Evolutionary conservation across 2,888 invertebrate genomes (phyloP).

Genomic region (Clanis bilineata): DNA sequence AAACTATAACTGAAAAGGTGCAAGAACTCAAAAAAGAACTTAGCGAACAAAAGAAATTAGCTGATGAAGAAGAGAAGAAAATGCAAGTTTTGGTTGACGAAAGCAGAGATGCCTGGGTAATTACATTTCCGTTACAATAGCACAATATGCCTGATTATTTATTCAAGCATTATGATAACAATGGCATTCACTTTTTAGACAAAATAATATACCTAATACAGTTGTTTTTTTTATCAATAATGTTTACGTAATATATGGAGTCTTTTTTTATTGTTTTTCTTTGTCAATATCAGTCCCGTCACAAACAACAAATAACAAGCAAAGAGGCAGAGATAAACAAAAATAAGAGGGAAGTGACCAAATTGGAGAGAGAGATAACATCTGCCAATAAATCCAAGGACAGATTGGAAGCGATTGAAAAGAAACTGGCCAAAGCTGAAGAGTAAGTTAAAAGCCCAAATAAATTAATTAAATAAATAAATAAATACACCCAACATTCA

Average conservation of each 20-base stretch:
- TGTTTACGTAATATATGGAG: too few relatives aligned
- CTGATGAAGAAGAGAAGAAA: slow-evolving; percentile 65
- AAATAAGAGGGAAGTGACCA: slow-evolving; percentile 79
- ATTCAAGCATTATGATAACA: too few relatives aligned
- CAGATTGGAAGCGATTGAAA: slow-evolving; percentile 75
- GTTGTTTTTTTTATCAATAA: too few relatives aligned
- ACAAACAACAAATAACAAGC: slow-evolving; percentile 85
- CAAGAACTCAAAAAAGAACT: slow-evolving; percentile 54
- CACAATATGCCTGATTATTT: neutral
- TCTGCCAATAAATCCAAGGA: slow-evolving; percentile 83
- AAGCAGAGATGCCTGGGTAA: slow-evolving; percentile 63
- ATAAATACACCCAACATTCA: too few relatives aligned
- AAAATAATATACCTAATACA: too few relatives aligned
- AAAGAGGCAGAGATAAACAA: slow-evolving; percentile 82
- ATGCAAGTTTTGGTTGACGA: slow-evolving; percentile 65
- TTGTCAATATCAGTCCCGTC: slow-evolving; percentile 75
- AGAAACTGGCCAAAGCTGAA: slow-evolving; percentile 69
- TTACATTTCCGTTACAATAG: too few relatives aligned
- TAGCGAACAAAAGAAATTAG: slow-evolving; percentile 52
- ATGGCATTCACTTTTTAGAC: too few relatives aligned
- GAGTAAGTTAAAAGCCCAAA: slow-evolving; percentile 52
- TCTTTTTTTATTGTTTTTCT: neutral
- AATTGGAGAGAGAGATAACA: slow-evolving; percentile 80
- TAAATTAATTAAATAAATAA: neutral
- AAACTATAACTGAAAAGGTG: slow-evolving; percentile 54